Evolutionary conservation across 2,797 vertebrate species (phyloP), one percentile per base, ranked within the genome.

Genomic region (Erpetoichthys calabaricus): DNA sequence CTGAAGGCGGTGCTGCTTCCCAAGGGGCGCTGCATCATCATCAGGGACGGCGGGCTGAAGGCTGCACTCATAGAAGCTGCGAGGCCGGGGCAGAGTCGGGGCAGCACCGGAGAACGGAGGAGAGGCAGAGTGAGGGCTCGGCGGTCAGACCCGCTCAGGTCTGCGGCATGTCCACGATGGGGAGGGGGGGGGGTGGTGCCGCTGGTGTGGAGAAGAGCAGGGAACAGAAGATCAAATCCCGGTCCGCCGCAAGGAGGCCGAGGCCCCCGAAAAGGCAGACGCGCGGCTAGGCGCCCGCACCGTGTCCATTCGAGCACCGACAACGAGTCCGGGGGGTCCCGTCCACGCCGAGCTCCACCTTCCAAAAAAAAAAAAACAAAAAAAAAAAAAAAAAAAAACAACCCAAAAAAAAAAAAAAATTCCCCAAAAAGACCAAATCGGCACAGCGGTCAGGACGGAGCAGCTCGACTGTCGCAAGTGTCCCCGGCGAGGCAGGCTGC

Each of bases 21-120:
- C 80, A 92, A 77, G 67, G 91, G 92, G 80, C 92, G 91, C 90
- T 92, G 93, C 91, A 96, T 94, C 91, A 91, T 91, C 89, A 86
- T 89, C 81, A 92, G 87, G 76, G 90, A 86, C 62, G 89, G 79
- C 68, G 75, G 82, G 7, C 75, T 62, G 79, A 87, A 90, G 62
- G 90, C 88, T 71, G 90, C 91, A 82, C 90, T 91, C 92, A 94
- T 95, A 76, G 70, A 75, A 75, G 74, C 71, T 62, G 62, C 73
- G 63, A 67, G 63, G 49, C 25, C 25, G 25, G 25, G 25, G 25
- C 25, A 25, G 25, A 25, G 25, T 25, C 25, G 25, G 25, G 25
- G 25, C 25, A 25, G 25, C 25, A 25, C 25, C 25, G 25, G 25
- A 25, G 25, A 63, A 67, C 6, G 8, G 8, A 43, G 45, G 64